phyloP scores from a whole-genome alignment of 1,140 invertebrate species.

The Lamellibrachia luymesi region DNA sequence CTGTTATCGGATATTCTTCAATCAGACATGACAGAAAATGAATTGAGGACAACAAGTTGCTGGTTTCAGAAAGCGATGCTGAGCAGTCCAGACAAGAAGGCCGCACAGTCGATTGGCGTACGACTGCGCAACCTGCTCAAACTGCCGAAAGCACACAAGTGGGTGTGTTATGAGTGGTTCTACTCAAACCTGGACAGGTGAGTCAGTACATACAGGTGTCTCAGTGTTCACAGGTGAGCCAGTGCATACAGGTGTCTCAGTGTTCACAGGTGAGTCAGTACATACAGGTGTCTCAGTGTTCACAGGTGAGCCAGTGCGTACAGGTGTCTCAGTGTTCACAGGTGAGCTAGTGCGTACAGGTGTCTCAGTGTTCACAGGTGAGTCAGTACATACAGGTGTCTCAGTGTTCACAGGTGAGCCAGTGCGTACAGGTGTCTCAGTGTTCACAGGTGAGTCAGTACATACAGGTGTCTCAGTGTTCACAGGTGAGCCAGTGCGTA shows the following conservation, averaged over 20 bases:
- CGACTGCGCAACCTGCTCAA: slow-evolving; percentile 93
- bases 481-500: not conserved
- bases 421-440: too few species aligned
- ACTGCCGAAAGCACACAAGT: slow-evolving; percentile 97
- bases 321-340: not conserved
- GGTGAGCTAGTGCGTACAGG: not conserved
- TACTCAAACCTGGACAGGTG: slow-evolving; percentile 94
- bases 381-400: not conserved
- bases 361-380: not conserved
- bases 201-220: slow-evolving; percentile 40
- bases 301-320: not conserved
- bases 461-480: not conserved
- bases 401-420: too few species aligned
- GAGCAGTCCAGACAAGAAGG: slow-evolving; percentile 61
- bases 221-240: too few species aligned
- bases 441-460: too few species aligned
- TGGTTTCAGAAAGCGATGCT: slow-evolving; percentile 19
- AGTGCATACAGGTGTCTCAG: not conserved
- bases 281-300: not conserved
- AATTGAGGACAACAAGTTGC: not conserved
- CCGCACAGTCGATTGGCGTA: slow-evolving; percentile 86
- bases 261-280: too few species aligned
- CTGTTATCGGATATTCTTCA: not conserved
- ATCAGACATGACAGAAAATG: not conserved
- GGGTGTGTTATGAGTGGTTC: slow-evolving; percentile 99